Evolutionary conservation across 2,113 vertebrate species (phyloP), one percentile per base, ranked within the genome.

Genomic region (Barnardius zonarius): DNA sequence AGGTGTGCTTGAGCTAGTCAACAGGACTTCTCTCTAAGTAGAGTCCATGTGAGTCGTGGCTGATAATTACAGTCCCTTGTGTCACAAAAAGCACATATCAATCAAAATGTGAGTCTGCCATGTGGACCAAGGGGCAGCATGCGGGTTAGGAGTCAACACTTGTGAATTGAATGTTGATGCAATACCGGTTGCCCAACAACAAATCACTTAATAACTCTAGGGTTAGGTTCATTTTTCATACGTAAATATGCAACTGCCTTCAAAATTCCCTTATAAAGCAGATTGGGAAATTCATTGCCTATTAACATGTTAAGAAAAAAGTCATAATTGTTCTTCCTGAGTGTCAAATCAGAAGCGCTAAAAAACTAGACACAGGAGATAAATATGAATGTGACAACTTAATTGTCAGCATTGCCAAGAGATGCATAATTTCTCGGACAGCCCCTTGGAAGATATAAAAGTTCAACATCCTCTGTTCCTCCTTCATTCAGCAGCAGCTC

Each of bases 261-360:
- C 59, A 46, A 77, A 97, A 94, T 74, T 68, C 92, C 91, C 92
- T 83, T 41, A 78, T 80, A 92, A 90, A 93, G 91, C 94, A 96
- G 88, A 20, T 96, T 97, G 91, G 72, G 95, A 95, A 96, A 97
- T 48, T 27, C 23, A 1, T 33, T 1, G 14, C 44, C 35, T 33
- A 90, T 95, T 94, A 93, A 44, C 30, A 8, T 0, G 20, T 11
- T 12, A 61, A 61, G 85, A 57, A 24, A 95, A 95, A 95, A 68
- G 55, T 61, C 85, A 12, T 90, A 55, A 13, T 63, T 33, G 92
- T 14, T 64, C 63, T 76, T 73, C 92, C 85, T 69, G 66, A 31
- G 4, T 62, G 44, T 90, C 52, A 28, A 28, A 67, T 86, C 9
- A 18, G 90, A 96, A 97, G 86, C 46, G 59, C 49, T 92, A 39